Conservation (phyloP, 1,140 invertebrate genomes). For the Dolichoris vasculosae region DNA sequence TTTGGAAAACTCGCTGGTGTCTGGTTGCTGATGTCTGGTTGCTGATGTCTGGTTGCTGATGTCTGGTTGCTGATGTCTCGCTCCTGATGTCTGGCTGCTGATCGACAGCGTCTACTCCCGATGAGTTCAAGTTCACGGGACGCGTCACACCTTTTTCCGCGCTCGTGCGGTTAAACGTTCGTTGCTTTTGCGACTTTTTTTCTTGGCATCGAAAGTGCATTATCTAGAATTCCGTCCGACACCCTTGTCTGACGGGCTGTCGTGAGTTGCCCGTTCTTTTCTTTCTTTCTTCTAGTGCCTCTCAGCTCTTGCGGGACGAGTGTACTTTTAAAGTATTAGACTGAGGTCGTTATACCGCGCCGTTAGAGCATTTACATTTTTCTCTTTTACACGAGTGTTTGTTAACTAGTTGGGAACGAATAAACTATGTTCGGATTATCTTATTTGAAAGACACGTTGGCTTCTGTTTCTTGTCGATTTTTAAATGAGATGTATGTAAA, state of each 20-base stretch:
- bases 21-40: not conserved
- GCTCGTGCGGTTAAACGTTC: constrained; percentile 23
- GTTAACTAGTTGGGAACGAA: not conserved
- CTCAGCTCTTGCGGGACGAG: constrained; percentile 45
- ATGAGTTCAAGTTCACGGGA: constrained; percentile 60
- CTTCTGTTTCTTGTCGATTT: not conserved
- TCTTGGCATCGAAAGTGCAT: constrained; percentile 56
- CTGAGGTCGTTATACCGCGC: constrained; percentile 14
- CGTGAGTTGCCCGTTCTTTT: not conserved
- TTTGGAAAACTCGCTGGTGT: not conserved
- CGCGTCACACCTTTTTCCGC: constrained; percentile 57
- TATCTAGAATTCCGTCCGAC: constrained; percentile 56
- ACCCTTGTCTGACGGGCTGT: constrained; percentile 52
- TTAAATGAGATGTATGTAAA: no score
- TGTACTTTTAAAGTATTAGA: constrained; percentile 45
- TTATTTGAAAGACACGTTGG: not conserved
- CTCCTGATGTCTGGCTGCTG: not conserved
- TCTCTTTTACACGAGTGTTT: constrained; percentile 16
- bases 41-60: not conserved
- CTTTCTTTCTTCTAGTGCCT: constrained; percentile 33
- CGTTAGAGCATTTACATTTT: constrained; percentile 48
- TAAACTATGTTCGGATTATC: not conserved
- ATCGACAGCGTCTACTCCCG: constrained; percentile 38
- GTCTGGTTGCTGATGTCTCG: not conserved
- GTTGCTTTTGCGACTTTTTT: constrained; percentile 50